Conservation (phyloP, 2,113 vertebrate species). For the Callipepla californica region DNA sequence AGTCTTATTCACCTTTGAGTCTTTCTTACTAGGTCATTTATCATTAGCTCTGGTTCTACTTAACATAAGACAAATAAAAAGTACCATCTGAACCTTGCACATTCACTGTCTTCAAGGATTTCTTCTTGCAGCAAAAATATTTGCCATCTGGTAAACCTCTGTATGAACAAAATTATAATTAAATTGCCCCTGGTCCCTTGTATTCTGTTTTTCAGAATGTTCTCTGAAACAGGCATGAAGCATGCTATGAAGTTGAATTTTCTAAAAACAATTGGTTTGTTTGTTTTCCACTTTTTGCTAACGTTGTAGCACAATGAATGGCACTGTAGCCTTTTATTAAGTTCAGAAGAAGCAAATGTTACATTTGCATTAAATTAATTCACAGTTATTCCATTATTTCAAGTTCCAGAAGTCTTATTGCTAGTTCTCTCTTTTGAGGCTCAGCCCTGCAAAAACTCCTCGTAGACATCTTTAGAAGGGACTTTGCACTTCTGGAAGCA, state of each 20-base stretch:
- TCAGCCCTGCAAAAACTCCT: background rate
- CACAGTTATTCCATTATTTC: background rate
- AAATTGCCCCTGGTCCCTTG: constrained; percentile 57
- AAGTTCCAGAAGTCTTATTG: background rate
- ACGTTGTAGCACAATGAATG: background rate
- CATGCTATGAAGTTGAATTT: constrained; percentile 22
- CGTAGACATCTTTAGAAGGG: background rate
- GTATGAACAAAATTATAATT: constrained; percentile 54
- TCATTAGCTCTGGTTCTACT: background rate
- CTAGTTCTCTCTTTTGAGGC: background rate
- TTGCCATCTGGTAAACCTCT: constrained; percentile 65
- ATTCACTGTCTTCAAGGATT: constrained; percentile 14
- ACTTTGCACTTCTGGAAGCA: background rate
- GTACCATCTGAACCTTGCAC: constrained; percentile 16
- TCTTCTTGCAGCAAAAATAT: constrained; percentile 42
- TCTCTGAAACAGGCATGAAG: constrained; percentile 28
- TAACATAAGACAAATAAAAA: constrained; percentile 7
- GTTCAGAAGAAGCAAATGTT: background rate
- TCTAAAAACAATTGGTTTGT: constrained; percentile 32
- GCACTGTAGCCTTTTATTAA: background rate
- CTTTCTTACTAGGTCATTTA: background rate
- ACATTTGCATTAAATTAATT: background rate
- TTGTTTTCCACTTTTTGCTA: background rate
- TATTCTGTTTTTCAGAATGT: constrained; percentile 64
- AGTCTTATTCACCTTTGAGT: background rate